A percentile compares a stretch with the other conserved stretches of the same genome.
phyloP scores from a whole-genome alignment of 2,113 vertebrate species.

The Antidorcas marsupialis region DNA sequence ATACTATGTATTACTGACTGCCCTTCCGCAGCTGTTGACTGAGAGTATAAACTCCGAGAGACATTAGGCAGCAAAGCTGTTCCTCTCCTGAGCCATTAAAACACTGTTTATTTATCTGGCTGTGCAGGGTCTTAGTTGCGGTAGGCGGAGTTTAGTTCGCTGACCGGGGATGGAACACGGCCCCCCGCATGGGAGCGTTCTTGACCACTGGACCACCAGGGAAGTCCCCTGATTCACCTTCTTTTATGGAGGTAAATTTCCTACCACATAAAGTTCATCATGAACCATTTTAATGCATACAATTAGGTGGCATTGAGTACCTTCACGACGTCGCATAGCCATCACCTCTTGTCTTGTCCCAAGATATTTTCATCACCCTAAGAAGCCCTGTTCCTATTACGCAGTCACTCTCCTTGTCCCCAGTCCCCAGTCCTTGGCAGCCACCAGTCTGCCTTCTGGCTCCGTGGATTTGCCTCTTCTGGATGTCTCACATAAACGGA shows the following conservation, averaged over 20 bases:
- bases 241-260: neutral
- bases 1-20: conserved; percentile 50
- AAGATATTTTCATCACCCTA: neutral
- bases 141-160: neutral
- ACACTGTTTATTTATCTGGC: neutral
- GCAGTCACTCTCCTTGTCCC: neutral
- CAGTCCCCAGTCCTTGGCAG: neutral
- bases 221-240: neutral
- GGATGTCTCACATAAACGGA: neutral
- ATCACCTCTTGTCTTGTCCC: neutral
- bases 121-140: neutral
- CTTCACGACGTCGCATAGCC: accelerated
- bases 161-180: accelerated
- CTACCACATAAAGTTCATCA: accelerated
- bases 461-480: neutral
- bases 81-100: conserved; percentile 1
- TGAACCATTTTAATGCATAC: neutral
- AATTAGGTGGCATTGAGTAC: neutral
- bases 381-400: neutral
- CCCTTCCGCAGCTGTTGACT: conserved; percentile 15
- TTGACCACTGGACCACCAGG: neutral
- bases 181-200: accelerated
- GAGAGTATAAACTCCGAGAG: conserved; percentile 25
- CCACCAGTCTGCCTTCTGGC: neutral
- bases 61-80: conserved; percentile 34